These are phyloP conservation scores for Xiphophorus maculatus DNA, from an alignment of 2,113 vertebrate species.

Conservation along the genomic window DNA sequence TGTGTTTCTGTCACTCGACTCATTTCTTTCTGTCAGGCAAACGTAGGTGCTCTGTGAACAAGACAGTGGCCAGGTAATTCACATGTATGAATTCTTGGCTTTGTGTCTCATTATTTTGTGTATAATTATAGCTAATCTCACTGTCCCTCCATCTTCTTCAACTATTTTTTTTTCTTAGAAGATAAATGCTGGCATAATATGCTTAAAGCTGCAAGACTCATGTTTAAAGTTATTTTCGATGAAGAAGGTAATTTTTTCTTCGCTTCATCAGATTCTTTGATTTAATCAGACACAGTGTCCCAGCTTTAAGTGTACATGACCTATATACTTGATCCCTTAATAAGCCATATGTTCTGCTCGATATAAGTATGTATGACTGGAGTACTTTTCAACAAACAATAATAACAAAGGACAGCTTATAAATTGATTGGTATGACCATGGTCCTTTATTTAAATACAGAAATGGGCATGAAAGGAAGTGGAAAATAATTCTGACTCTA, in stretches of 20 bases:
- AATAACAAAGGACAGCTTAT: too few relatives aligned
- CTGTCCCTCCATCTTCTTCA: not conserved
- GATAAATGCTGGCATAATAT: not conserved
- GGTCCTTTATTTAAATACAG: too few relatives aligned
- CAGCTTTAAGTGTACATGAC: not conserved
- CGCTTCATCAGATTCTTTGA: not conserved
- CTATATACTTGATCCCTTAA: not conserved
- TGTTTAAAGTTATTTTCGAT: too few relatives aligned
- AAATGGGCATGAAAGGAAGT: too few relatives aligned
- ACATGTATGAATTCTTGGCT: not conserved
- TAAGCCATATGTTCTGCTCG: not conserved
- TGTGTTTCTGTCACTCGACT: not conserved
- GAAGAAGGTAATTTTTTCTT: not conserved
- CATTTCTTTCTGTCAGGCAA: not conserved
- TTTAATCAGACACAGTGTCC: not conserved
- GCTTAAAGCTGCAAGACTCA: too few relatives aligned
- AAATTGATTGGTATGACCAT: too few relatives aligned
- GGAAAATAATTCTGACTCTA: too few relatives aligned
- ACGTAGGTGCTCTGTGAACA: not conserved
- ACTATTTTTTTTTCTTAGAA: not conserved
- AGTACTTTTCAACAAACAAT: too few relatives aligned
- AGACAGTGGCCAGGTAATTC: not conserved
- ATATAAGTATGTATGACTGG: not conserved
- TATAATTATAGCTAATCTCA: not conserved
- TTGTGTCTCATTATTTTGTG: not conserved